These are phyloP conservation scores for Andrena camellia DNA, from an alignment of 2,888 invertebrate species.

Conservation along the genomic window DNA sequence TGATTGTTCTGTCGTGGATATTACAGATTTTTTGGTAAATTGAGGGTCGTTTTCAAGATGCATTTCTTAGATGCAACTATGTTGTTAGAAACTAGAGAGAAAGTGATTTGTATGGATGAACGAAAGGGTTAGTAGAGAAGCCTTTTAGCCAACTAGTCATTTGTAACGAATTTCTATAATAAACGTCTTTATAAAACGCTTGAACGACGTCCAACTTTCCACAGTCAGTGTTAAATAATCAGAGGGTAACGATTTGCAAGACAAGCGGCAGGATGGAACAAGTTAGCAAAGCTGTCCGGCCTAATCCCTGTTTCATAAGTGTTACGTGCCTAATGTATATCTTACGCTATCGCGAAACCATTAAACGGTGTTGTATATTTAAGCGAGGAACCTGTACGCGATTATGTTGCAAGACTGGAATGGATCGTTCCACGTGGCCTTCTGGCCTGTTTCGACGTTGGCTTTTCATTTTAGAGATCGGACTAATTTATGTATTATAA, in stretches of 20 bases:
- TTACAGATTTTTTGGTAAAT: too few species aligned
- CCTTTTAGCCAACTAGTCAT: too few species aligned
- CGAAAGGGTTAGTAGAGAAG: too few species aligned
- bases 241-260: conserved; percentile 21
- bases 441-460: conserved; percentile 32
- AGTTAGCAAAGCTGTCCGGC: conserved; percentile 69
- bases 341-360: conserved; percentile 40
- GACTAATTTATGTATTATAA: conserved; percentile 16
- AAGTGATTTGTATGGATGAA: too few species aligned
- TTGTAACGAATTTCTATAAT: not conserved
- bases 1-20: too few species aligned
- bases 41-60: too few species aligned
- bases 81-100: not conserved
- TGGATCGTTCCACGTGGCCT: conserved; percentile 42
- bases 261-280: not conserved
- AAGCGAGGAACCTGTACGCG: conserved; percentile 37
- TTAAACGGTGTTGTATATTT: conserved; percentile 37
- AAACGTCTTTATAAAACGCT: not conserved
- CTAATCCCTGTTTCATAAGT: conserved; percentile 79
- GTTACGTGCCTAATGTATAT: conserved; percentile 62
- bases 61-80: not conserved
- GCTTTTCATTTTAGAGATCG: conserved; percentile 29
- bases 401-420: conserved; percentile 52
- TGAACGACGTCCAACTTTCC: not conserved
- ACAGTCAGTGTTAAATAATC: not conserved